A percentile compares a stretch with the other conserved stretches of the same genome.
Evolutionary conservation across 2,113 vertebrate genomes (phyloP).

Genomic region (Pygoscelis antarcticus): DNA sequence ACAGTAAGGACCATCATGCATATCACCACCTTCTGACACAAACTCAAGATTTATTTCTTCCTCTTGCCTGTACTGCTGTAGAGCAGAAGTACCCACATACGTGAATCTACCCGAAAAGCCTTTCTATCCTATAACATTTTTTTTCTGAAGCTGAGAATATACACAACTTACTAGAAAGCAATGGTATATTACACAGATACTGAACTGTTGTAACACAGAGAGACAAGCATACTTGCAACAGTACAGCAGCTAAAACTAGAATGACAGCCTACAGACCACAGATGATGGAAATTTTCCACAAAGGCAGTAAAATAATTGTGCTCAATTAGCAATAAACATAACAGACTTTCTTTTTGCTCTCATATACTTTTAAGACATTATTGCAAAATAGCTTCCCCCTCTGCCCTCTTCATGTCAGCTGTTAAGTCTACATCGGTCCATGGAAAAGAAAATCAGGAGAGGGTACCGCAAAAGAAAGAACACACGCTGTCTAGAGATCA

Average conservation of each 20-base stretch:
- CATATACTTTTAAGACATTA: neutral
- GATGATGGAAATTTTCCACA: neutral
- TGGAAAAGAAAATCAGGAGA: neutral
- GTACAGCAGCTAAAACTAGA: neutral
- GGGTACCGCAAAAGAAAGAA: neutral
- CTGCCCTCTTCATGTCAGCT: neutral
- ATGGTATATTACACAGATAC: neutral
- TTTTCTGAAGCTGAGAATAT: neutral
- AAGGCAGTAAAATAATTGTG: neutral
- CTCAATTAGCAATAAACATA: neutral
- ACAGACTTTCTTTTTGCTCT: neutral
- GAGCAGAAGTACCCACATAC: neutral
- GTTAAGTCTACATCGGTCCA: neutral
- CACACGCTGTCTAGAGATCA: neutral
- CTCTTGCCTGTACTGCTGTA: neutral
- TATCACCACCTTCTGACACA: neutral
- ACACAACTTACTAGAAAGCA: neutral
- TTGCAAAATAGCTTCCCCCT: neutral
- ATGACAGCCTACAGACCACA: neutral
- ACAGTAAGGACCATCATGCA: neutral
- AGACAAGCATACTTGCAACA: neutral
- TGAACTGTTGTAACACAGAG: neutral
- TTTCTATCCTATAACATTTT: neutral
- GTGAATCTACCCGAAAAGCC: neutral
- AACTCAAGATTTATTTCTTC: neutral